Evolutionary conservation across 2,797 vertebrate genomes (phyloP), one percentile per base, ranked within the genome.

Genomic region (Champsocephalus gunnari): DNA sequence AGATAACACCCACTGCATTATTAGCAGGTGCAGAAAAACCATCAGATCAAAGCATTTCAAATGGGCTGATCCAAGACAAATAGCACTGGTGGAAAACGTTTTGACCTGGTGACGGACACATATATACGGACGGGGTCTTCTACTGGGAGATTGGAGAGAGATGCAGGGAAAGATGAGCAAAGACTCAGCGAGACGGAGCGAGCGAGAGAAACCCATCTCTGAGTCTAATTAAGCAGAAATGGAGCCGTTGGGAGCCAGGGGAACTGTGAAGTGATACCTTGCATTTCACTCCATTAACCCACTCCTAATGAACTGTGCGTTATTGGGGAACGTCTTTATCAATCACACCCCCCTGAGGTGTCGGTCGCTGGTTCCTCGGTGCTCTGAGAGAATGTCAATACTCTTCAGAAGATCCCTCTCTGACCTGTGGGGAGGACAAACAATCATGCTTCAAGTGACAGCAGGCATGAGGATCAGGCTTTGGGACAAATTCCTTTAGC

Each of bases 211-310:
- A 63, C 76, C 83, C 81, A 80, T 87, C 72, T 80, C 56, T 74
- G 34, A 75, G 66, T 83, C 74, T 80, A 90, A 89, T 88, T 90
- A 88, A 84, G 83, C 70, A 73, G 58, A 82, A 87, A 82, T 71
- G 7, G 66, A 85, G 77, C 74, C 16, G 38, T 56, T 69, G 70
- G 63, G 83, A 76, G 73, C 65, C 66, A 13, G 70, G 81, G 75
- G 86, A 84, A 64, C 79, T 28, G 62, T 17, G 5, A 51, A 17
- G 62, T 32, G 74, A 76, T 79, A 81, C 83, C 62, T 48, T 21
- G 65, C 67, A 86, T 79, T 82, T 79, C 83, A 85, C 80, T 74
- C 80, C 84, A 87, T 91, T 91, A 90, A 87, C 80, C 77, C 85
- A 85, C 81, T 76, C 66, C 71, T 88, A 88, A 91, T 90, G 85